These are phyloP conservation scores for Phataginus tricuspis DNA, from an alignment of 2,797 vertebrate species.

Conservation along the genomic window DNA sequence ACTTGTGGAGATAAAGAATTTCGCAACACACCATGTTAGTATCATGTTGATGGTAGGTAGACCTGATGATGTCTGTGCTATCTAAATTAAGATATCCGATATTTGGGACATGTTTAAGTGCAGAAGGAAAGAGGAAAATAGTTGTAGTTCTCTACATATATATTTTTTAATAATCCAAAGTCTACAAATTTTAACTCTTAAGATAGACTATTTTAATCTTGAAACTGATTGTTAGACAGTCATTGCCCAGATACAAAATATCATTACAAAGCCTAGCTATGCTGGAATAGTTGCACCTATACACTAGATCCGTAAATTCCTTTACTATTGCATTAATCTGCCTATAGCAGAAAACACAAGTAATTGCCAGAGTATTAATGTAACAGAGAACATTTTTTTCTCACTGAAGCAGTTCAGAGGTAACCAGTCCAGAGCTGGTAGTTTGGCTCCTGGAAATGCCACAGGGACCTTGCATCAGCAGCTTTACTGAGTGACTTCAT, in stretches of 20 bases:
- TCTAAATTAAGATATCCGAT: not conserved
- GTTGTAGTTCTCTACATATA: not conserved
- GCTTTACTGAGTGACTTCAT: not conserved
- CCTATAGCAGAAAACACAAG: not conserved
- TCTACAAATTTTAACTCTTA: not conserved
- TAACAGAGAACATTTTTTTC: not conserved
- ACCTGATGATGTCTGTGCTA: not conserved
- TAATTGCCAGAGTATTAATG: not conserved
- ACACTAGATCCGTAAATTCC: not conserved
- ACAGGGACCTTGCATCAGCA: not conserved
- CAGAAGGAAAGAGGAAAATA: not conserved
- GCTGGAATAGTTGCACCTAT: not conserved
- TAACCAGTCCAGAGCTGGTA: not conserved
- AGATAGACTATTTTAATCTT: not conserved
- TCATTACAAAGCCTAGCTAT: not conserved
- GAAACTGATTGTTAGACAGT: not conserved
- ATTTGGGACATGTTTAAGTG: not conserved
- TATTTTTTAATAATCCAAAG: not conserved
- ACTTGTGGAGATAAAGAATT: not conserved
- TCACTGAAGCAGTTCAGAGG: not conserved
- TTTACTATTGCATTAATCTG: not conserved
- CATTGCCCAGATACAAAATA: not conserved
- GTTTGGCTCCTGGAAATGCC: not conserved
- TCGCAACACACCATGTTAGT: fast-evolving
- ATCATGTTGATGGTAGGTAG: not conserved